Evolutionary conservation across 2,888 invertebrate species (phyloP), one percentile per base, ranked within the genome.

Genomic region (Panorpa germanica): DNA sequence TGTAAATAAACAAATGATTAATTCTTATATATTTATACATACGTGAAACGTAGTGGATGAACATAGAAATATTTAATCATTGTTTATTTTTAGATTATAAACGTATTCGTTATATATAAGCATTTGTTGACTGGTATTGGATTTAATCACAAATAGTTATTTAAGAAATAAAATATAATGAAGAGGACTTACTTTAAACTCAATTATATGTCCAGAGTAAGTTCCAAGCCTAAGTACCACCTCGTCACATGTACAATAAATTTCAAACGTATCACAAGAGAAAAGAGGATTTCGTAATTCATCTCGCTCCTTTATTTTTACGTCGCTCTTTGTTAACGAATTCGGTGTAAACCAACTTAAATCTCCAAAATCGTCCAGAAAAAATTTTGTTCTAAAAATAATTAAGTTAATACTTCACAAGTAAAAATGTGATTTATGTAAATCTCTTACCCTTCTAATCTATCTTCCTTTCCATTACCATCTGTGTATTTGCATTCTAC

Each of bases 221-320:
- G 68, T 64, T 17, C 70, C 70, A 49, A 70, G 68, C 35, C 63
- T 51, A 17, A 66, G 47, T 37, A 59, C 51, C 7, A 58, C 51
- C 11, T 50, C 48, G 9, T 51, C 41, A 22, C 46, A 41, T 13
- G 46, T 45, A 30, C 41, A 47, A 36, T 51, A 52, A 29, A 65
- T 54, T 53, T 71, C 70, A 45, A 66, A 72, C n/a, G 70, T 70
- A 48, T 72, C 70, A 52, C 70, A 71, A 43, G 59, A 63, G 46
- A 71, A 71, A 41, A 72, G 53, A 17, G 70, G 67, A 42, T 67
- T 53, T 4, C 52, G 50, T 31, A 50, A 47, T 30, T 50, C 47
- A 15, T 36, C 35, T 25, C 33, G 37, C n/a, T n/a, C n/a, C n/a
- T n/a, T n/a, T n/a, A n/a, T n/a, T n/a, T n/a, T n/a, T n/a, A n/a